Percentiles rank a stretch among this genome's conserved stretches.
Conservation (phyloP, 2,888 invertebrate species). For the Apamea crenata region DNA sequence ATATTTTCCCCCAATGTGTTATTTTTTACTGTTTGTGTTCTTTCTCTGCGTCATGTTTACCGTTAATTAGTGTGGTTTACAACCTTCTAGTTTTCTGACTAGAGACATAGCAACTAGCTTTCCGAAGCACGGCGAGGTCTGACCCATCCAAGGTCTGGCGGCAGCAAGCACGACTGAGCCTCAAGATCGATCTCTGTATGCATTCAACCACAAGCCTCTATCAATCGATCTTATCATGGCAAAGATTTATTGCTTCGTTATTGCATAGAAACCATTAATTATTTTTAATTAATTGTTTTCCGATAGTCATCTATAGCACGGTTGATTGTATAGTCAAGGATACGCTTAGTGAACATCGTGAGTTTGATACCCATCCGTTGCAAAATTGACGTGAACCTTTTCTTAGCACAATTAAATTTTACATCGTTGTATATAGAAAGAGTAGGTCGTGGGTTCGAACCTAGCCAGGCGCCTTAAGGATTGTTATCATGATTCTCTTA, state of each 20-base stretch:
- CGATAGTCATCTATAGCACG: conserved; percentile 23
- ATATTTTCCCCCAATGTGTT: too few species aligned
- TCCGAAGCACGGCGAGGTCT: neutral
- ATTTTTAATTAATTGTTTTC: conserved; percentile 38
- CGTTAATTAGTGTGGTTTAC: too few species aligned
- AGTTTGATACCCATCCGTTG: neutral
- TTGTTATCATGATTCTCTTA: neutral
- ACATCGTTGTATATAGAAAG: neutral
- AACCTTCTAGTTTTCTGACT: neutral
- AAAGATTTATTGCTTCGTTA: conserved; percentile 37
- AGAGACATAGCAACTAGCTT: neutral
- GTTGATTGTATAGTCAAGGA: conserved; percentile 26
- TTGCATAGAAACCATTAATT: conserved; percentile 38
- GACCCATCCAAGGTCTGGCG: neutral
- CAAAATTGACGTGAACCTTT: neutral
- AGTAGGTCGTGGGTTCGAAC: too few species aligned
- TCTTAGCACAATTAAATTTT: too few species aligned
- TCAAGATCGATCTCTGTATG: neutral
- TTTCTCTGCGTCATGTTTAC: too few species aligned
- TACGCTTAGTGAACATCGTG: conserved; percentile 16
- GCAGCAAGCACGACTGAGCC: neutral
- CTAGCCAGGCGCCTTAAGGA: neutral
- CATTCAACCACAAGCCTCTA: neutral
- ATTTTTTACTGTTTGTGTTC: too few species aligned
- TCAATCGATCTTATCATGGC: conserved; percentile 25